phyloP scores from a whole-genome alignment of 2,888 invertebrate genomes.

The Ochropleura leucogaster region DNA sequence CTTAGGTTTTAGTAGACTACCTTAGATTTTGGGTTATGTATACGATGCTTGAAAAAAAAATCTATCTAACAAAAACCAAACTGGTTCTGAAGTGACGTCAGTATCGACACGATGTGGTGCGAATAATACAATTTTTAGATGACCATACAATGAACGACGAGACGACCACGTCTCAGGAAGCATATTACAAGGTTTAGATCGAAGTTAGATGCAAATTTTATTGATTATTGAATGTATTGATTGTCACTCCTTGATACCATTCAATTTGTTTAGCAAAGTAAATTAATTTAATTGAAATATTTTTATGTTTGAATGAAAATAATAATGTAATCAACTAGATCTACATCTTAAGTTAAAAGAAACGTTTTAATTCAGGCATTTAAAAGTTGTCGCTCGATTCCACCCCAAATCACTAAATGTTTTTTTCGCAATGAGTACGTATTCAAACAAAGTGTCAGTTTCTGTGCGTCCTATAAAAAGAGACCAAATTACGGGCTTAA shows the following conservation, averaged over 20 bases:
- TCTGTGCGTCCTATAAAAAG: not conserved
- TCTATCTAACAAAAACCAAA: constrained; percentile 27
- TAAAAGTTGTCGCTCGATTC: not conserved
- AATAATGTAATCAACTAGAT: not conserved
- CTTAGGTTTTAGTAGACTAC: not conserved
- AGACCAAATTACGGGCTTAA: too few species aligned
- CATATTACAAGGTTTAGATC: constrained; percentile 50
- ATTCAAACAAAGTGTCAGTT: not conserved
- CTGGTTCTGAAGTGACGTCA: constrained; percentile 40
- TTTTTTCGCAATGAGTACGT: not conserved
- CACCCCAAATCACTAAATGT: not conserved
- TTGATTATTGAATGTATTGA: constrained; percentile 30
- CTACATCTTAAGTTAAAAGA: constrained; percentile 1
- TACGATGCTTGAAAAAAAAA: constrained; percentile 1
- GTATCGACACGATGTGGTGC: constrained; percentile 12
- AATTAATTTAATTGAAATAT: constrained; percentile 5
- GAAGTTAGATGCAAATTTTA: constrained; percentile 46
- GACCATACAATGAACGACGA: constrained; percentile 45
- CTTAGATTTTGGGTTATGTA: not conserved
- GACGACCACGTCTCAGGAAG: constrained; percentile 53
- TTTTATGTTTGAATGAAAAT: not conserved
- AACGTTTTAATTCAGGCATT: not conserved
- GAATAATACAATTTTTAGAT: constrained; percentile 44
- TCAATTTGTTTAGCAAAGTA: constrained; percentile 15
- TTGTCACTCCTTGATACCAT: constrained; percentile 12